Conservation (phyloP, 2,797 vertebrate species). For the Lithobates pipiens region DNA sequence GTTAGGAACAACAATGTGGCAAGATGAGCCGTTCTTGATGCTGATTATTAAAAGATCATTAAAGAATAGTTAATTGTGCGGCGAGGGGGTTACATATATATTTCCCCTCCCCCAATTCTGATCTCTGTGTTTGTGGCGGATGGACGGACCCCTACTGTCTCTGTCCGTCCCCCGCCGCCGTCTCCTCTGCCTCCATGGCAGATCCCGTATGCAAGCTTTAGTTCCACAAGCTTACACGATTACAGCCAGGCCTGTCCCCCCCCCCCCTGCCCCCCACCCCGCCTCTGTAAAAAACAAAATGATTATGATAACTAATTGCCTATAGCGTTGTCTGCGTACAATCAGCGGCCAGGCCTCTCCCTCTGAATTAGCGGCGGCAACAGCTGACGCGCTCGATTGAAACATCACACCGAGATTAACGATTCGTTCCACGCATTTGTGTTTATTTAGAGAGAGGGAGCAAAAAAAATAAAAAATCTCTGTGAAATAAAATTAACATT, state of each 20-base stretch:
- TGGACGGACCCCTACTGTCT: not conserved
- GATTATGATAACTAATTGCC: not conserved
- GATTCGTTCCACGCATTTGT: slow-evolving; percentile 4
- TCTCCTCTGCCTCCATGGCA: not conserved
- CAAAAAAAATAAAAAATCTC: not conserved
- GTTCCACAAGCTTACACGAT: slow-evolving; percentile 23
- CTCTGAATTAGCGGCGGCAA: not conserved
- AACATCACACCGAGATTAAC: slow-evolving; percentile 1
- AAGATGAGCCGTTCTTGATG: not conserved
- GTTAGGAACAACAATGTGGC: no score
- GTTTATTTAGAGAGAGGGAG: not conserved
- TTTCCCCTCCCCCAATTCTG: not conserved
- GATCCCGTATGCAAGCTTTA: slow-evolving; percentile 26
- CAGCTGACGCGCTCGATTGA: slow-evolving; percentile 7
- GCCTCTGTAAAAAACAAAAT: slow-evolving; percentile 4
- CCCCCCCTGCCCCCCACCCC: not conserved
- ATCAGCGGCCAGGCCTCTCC: slow-evolving; percentile 3
- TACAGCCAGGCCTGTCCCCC: slow-evolving; percentile 3
- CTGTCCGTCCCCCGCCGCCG: not conserved
- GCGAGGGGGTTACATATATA: not conserved
- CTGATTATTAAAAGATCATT: not conserved
- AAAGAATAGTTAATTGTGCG: not conserved
- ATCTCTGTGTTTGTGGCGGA: not conserved
- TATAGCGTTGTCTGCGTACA: not conserved
- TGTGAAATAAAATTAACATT: not conserved